phyloP scores from a whole-genome alignment of 2,113 vertebrate genomes.

The Centropus unirufus region DNA sequence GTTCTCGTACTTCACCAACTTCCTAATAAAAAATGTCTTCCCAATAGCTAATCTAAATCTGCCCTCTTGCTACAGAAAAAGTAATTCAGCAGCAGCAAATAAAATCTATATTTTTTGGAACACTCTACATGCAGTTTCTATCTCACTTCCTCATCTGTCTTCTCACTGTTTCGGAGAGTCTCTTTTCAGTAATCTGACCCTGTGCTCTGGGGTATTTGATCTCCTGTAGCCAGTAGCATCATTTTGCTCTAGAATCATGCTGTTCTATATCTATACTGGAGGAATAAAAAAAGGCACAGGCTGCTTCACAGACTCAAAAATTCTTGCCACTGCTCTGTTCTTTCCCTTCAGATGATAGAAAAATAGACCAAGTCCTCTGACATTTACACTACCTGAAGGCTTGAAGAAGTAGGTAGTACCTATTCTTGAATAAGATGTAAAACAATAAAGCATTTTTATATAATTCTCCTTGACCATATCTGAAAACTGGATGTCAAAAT shows the following conservation, averaged over 20 bases:
- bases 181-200: background rate
- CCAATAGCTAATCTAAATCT: no score
- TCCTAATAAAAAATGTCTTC: no score
- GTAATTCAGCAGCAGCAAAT: background rate
- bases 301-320: background rate
- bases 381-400: background rate
- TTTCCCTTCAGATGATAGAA: background rate
- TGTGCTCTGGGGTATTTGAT: background rate
- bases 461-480: background rate
- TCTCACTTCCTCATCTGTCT: background rate
- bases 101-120: background rate
- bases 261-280: background rate
- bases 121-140: background rate
- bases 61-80: background rate
- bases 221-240: rapidly evolving
- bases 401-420: background rate
- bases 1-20: no score
- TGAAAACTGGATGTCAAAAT: background rate
- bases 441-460: background rate
- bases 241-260: background rate
- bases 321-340: background rate
- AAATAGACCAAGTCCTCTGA: background rate
- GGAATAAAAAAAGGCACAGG: background rate
- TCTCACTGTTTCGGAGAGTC: background rate
- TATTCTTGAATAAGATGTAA: background rate